A percentile compares a stretch with the other conserved stretches of the same genome.
phyloP scores from a whole-genome alignment of 2,113 vertebrate genomes.

The Orycteropus afer region DNA sequence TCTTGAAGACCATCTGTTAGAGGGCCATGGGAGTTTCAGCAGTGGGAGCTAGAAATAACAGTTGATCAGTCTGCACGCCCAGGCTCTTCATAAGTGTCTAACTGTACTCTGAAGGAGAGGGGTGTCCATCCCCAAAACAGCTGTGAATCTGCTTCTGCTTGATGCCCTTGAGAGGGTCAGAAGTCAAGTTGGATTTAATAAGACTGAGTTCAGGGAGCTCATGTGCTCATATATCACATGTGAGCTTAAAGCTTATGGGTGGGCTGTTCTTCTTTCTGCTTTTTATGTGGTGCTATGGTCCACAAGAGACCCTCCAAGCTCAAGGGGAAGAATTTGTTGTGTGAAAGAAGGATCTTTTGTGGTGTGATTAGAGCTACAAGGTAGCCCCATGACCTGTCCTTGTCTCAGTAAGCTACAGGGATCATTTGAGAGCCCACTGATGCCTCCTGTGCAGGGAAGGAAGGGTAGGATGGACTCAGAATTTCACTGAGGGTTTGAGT shows the following conservation, averaged over 20 bases:
- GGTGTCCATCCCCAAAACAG: background rate
- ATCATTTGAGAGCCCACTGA: background rate
- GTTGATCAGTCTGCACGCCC: background rate
- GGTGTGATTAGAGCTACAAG: background rate
- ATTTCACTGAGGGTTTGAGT: background rate
- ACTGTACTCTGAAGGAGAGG: background rate
- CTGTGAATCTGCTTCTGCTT: background rate
- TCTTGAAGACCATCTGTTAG: slow-evolving; percentile 8
- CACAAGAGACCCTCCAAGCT: background rate
- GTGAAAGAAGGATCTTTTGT: background rate
- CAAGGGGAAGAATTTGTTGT: background rate
- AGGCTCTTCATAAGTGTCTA: background rate
- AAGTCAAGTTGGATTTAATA: background rate
- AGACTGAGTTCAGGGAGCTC: background rate
- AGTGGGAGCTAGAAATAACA: slow-evolving; percentile 11
- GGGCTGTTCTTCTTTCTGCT: background rate
- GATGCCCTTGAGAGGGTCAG: background rate
- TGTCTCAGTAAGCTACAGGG: background rate
- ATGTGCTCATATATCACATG: fast-evolving
- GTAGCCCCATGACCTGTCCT: background rate
- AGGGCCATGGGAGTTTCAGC: background rate
- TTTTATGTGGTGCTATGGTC: background rate
- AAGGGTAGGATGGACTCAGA: background rate
- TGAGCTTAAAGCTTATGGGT: background rate
- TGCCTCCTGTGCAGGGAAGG: background rate